phyloP scores from a whole-genome alignment of 92 coral and sea anemone species.

The Galaxea fascicularis region DNA sequence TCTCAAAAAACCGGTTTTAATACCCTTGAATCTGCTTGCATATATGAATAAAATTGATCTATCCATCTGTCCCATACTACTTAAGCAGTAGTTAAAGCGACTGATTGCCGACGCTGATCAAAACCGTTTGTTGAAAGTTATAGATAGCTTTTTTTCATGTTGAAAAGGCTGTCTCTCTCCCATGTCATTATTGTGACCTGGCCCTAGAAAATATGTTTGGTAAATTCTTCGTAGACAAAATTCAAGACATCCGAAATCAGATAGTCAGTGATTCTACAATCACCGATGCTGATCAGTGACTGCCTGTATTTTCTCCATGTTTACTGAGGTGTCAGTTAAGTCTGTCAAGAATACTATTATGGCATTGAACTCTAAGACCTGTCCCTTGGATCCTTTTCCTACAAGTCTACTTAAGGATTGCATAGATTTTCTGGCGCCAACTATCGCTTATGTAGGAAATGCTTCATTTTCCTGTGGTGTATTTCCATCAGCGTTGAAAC shows the following conservation, averaged over 20 bases:
- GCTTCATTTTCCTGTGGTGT: slow-evolving; percentile 14
- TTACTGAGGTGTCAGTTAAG: slow-evolving; percentile 17
- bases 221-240: neutral
- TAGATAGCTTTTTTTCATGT: slow-evolving; percentile 52
- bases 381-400: slow-evolving; percentile 37
- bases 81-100: too few species aligned
- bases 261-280: neutral
- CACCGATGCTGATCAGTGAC: neutral
- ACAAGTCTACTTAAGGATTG: slow-evolving; percentile 45
- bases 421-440: slow-evolving; percentile 17
- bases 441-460: slow-evolving; percentile 39
- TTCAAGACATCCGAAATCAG: neutral
- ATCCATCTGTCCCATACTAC: too few species aligned
- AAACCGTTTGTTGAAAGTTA: too few species aligned
- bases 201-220: neutral
- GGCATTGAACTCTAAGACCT: slow-evolving; percentile 36
- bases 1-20: too few species aligned
- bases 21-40: too few species aligned
- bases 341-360: slow-evolving; percentile 26
- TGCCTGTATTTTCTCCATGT: neutral
- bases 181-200: slow-evolving; percentile 13
- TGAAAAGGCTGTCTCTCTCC: slow-evolving; percentile 11
- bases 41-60: too few species aligned
- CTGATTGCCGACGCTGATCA: too few species aligned
- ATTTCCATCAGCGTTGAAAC: slow-evolving; percentile 34